Evolutionary conservation across 53 echinoderm and acorn worm species (phyloP).

Genomic region (Arbacia lixula): DNA sequence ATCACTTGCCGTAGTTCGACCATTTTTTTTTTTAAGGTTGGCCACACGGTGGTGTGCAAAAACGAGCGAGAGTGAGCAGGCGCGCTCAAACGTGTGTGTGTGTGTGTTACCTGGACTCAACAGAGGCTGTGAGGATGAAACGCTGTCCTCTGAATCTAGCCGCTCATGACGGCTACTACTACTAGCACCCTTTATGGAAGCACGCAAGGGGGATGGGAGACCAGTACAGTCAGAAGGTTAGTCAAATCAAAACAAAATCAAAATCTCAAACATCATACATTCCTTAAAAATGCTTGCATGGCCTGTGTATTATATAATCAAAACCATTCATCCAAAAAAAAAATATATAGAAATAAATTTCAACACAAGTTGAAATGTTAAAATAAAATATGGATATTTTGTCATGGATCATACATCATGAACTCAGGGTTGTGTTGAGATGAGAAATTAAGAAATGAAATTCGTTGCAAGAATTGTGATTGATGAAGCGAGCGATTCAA

Average conservation of each 20-base stretch:
- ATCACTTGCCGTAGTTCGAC: too few relatives aligned
- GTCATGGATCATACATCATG: constrained; percentile 5
- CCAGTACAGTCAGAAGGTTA: constrained; percentile 49
- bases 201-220: constrained; percentile 36
- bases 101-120: constrained; percentile 87
- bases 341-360: constrained; percentile 17
- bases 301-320: too few relatives aligned
- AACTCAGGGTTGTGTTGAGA: not conserved
- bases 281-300: constrained; percentile 49
- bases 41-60: too few relatives aligned
- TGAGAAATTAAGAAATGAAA: too few relatives aligned
- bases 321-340: constrained; percentile 24
- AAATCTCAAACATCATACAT: constrained; percentile 26
- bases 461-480: too few relatives aligned
- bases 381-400: not conserved
- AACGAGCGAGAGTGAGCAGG: too few relatives aligned
- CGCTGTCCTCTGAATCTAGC: constrained; percentile 96
- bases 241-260: constrained; percentile 33
- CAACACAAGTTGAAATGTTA: too few relatives aligned
- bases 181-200: constrained; percentile 79
- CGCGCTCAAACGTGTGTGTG: too few relatives aligned
- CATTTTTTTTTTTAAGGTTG: too few relatives aligned
- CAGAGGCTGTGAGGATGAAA: constrained; percentile 92
- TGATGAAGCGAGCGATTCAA: too few relatives aligned
- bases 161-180: constrained; percentile 87